Evolutionary conservation across 2,888 invertebrate species (phyloP), one percentile per base, ranked within the genome.

Genomic region (Ochropleura leucogaster): DNA sequence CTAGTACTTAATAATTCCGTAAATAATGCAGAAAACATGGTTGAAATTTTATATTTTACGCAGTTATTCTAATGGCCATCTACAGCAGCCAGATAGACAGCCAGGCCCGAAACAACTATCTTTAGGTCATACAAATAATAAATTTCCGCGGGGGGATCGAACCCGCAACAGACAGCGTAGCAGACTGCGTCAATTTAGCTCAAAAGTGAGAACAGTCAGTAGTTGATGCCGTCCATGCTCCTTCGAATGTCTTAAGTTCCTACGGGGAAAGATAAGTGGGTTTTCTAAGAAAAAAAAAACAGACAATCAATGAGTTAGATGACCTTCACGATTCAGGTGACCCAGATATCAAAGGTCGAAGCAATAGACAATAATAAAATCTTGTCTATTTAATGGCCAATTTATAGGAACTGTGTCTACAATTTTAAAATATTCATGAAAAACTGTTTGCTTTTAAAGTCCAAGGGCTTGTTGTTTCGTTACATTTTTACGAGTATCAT

Each of bases 241-340:
- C 30, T 30, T 30, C 30, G 30, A 30, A 30, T 30, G 30, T 30
- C 30, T 30, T 30, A 30, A 30, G 30, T 30, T 30, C 30, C 3
- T 30, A 30, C 30, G 30, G 30, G 30, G 30, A 3, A 3, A 30
- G 30, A 30, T 30, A 30, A 30, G 30, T 2, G 30, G 30, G 30
- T 30, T 2, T 30, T 30, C 30, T 2, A 30, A 30, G 30, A 30
- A 30, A 30, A 30, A 30, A 30, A 30, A 30, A 30, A 30, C 30
- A 30, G 1, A n/a, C 3, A 30, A 30, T 30, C 30, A 30, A 30
- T 30, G 30, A 16, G 47, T 18, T 20, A 55, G 14, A 59, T 68
- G 60, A 77, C 74, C 70, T 83, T 83, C 40, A 66, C 55, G 42
- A 82, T 67, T 69, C 70, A 79, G 75, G 79, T 86, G 74, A 82